These are phyloP conservation scores for Drosophila santomea DNA, from an alignment of 1,140 invertebrate genomes.

Conservation along the genomic window DNA sequence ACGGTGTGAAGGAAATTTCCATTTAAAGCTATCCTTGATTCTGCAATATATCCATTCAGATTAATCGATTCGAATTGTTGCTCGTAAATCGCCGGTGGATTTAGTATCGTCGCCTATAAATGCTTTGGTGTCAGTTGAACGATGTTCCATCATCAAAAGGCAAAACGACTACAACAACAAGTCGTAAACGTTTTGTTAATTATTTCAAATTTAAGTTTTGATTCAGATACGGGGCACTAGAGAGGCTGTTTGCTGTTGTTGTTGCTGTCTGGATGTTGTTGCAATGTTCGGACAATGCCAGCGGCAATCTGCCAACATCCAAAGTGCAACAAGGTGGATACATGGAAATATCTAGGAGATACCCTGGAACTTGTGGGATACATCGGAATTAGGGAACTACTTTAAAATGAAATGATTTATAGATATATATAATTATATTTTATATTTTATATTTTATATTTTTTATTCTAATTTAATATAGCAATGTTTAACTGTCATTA, in stretches of 20 bases:
- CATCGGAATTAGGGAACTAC: too few species aligned
- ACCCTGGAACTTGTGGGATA: neutral
- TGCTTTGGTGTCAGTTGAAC: constrained; percentile 29
- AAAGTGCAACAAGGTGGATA: neutral
- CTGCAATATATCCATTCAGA: constrained; percentile 5
- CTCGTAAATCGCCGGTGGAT: constrained; percentile 1
- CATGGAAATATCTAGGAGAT: neutral
- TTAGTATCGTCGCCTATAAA: constrained; percentile 11
- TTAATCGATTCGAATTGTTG: constrained; percentile 22
- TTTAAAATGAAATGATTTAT: too few species aligned
- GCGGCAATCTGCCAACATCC: constrained; percentile 16
- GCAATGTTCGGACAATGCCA: constrained; percentile 10
- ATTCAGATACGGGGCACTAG: constrained; percentile 34
- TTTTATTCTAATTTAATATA: too few species aligned
- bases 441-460: too few species aligned
- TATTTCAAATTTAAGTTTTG: constrained; percentile 46
- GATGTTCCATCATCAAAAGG: constrained; percentile 22
- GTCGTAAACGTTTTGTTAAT: constrained; percentile 32
- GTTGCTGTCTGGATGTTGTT: neutral
- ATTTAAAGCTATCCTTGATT: constrained; percentile 15
- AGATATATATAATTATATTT: too few species aligned
- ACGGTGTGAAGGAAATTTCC: neutral
- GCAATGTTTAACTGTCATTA: too few species aligned
- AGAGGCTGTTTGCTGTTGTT: constrained; percentile 11
- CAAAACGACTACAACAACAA: constrained; percentile 10